Evolutionary conservation across 2,113 vertebrate genomes (phyloP), one percentile per base, ranked within the genome.

Genomic region (Perca fluviatilis): DNA sequence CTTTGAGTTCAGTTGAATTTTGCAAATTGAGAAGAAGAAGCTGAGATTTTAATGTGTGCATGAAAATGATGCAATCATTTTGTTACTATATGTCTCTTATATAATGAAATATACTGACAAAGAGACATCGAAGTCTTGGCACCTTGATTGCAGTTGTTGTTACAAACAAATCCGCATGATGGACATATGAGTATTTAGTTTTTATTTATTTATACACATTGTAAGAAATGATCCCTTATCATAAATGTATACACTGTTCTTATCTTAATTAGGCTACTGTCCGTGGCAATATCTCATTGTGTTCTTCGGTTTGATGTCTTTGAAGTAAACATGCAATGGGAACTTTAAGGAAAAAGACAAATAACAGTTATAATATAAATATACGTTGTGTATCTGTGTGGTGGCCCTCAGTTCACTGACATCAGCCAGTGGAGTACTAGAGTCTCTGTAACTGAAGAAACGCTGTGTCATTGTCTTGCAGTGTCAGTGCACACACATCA

Each of bases 391-490:
- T 57, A 4, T 64, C 30, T 36, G 13, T 49, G 75, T 58, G 63
- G 68, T 58, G 62, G 3, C 43, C 64, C 64, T 66, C 16, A n/a
- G 69, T 58, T 49, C 27, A 65, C 23, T 25, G 51, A 77, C 30
- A 50, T 71, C 67, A 40, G 10, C 46, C 57, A 56, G 27, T 27
- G 25, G 40, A 43, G 40, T 11, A 60, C 57, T 46, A 6, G 49
- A 56, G 47, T 47, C 58, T 67, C 19, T 19, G 63, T n/a, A 3
- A 23, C 66, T 54, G 57, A 71, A 68, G 40, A 79, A 82, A 30
- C 10, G 43, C 82, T 78, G 68, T 50, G 81, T 82, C 82, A 78
- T 30, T 61, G 30, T 27, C 27, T 21, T 49, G 36, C 21, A 25
- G 72, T 25, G 40, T 70, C 47, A 36, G 36, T n/a, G 21, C 21